Evolutionary conservation across 1,140 invertebrate genomes (phyloP), one percentile per base, ranked within the genome.

Genomic region (Cheumatopsyche charites): DNA sequence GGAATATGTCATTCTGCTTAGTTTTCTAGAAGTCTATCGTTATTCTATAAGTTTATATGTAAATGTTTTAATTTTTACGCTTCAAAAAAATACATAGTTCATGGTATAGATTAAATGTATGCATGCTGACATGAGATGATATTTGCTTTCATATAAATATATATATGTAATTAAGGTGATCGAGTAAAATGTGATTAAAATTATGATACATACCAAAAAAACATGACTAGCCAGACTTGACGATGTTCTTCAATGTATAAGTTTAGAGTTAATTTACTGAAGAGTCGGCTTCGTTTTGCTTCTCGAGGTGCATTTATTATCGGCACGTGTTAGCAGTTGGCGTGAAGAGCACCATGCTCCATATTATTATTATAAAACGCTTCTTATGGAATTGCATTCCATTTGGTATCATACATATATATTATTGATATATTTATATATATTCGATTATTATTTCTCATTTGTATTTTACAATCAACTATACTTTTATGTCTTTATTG

Each of bases 401-500:
- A 72, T 73, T 73, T 62, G 63, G 45, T 71, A 73, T 75, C 17
- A 47, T 45, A 58, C 29, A 66, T 25, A 47, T 66, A 49, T 66
- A 45, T 52, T 67, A 67, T 36, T 36, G 29, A 36, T 66, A 36
- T 42, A 63, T 55, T 42, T 63, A 15, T 5, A 62, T 49, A 49
- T 52, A 49, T 26, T 67, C 19, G 17, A 67, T 67, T 65, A 66
- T 67, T 17, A 68, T 67, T 62, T 62, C 63, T n/a, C 70, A 73
- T 69, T 73, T 76, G 72, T 73, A 76, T 73, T 67, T 70, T 17
- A 72, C 47, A 71, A 55, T 41, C 61, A 73, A 68, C 58, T 62
- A 52, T 42, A 72, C 75, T 77, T 77, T 76, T 78, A 71, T 77
- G 71, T 76, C 75, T 74, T 67, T 70, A 62, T 62, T 65, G 52